Evolutionary conservation across 1,140 invertebrate genomes (phyloP), one percentile per base, ranked within the genome.

Genomic region (Sitobion miscanthi): DNA sequence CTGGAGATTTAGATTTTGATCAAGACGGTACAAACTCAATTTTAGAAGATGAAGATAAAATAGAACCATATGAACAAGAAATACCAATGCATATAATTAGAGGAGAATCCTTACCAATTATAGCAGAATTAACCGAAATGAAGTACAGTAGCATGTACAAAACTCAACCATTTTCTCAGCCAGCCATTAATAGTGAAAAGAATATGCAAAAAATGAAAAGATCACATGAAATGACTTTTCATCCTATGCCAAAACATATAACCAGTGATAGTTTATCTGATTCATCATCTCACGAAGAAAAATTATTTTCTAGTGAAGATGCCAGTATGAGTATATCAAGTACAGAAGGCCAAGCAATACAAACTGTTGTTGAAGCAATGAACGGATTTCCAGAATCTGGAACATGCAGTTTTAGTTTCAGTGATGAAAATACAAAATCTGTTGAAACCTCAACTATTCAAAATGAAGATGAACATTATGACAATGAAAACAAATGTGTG

Each of bases 201-300:
- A 90, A 90, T 11, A 42, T 57, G 20, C 93, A 93, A 93, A 93
- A 97, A 94, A 98, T 98, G 98, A 98, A 98, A 95, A 96, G 98
- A 93, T 98, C 98, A 0, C 97, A 97, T 94, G 98, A 98, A 95
- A 98, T 98, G 98, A 97, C 97, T 94, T 98, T 98, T 95, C 97
- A 97, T 94, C 97, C 97, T 30, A 97, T 96, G 95, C 96, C 96
- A 17, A 95, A 95, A 94, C 94, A 95, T 62, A 94, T 96, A n/a
- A 95, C 95, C 5, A 94, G 89, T 94, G 94, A 94, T 93, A 93
- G 91, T 57, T 86, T 93, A 86, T 93, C 94, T 69, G 86, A 94
- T 11, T 94, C 94, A 52, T 94, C 94, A 94, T 94, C 94, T 17
- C 93, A 91, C 25, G 95, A 95, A 86, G 96, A 96, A 90, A 96